A percentile compares a stretch with the other conserved stretches of the same genome.
These are phyloP conservation scores for Dryadula phaetusa DNA, from an alignment of 2,888 invertebrate genomes.

Conservation along the genomic window DNA sequence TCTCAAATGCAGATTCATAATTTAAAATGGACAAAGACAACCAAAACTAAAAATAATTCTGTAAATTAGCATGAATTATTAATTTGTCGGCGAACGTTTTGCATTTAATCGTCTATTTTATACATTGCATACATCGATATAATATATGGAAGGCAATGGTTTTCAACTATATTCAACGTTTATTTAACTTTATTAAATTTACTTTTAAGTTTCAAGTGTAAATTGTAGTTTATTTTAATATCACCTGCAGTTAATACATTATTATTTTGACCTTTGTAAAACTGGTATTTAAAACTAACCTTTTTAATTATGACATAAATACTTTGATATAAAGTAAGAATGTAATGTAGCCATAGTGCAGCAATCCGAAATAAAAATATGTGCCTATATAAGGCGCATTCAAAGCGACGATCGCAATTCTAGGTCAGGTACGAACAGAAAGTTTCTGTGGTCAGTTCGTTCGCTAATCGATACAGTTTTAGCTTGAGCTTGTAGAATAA, in stretches of 20 bases:
- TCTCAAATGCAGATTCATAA: neutral
- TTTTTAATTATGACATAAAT: neutral
- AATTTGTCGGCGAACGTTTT: neutral
- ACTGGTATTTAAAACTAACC: neutral
- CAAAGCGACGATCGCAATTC: constrained; percentile 30
- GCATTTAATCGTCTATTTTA: neutral
- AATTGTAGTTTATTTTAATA: no score
- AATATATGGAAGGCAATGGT: no score
- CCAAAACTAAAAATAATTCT: neutral
- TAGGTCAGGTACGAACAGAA: constrained; percentile 41
- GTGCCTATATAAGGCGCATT: constrained; percentile 3
- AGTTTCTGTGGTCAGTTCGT: constrained; percentile 1
- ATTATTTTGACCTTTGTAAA: neutral
- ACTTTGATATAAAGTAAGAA: neutral
- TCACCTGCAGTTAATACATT: neutral
- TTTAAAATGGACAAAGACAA: neutral
- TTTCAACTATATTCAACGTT: no score
- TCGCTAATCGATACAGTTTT: constrained; percentile 5
- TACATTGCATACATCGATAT: no score
- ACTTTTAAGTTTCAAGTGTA: no score
- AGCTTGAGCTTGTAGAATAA: neutral
- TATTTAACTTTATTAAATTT: no score
- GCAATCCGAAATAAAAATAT: constrained; percentile 6
- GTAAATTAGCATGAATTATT: neutral
- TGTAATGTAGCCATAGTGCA: neutral